phyloP scores from a whole-genome alignment of 1,140 invertebrate genomes.

The Gerris buenoi region DNA sequence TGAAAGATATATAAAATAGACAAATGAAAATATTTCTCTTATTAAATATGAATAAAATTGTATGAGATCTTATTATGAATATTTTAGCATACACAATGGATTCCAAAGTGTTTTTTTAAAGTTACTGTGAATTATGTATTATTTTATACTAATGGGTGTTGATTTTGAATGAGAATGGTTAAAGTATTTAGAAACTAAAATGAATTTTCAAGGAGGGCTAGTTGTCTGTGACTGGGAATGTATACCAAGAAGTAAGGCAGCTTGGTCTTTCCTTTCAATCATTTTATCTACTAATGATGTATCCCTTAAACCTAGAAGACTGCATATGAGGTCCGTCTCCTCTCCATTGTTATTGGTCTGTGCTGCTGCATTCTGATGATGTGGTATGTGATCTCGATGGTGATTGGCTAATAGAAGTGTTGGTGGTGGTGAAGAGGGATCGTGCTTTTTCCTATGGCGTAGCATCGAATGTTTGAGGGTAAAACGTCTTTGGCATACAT shows the following conservation, averaged over 20 bases:
- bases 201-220: too few relatives aligned
- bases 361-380: slow-evolving; percentile 5
- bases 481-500: slow-evolving; percentile 65
- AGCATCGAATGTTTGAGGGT: slow-evolving; percentile 89
- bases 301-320: slow-evolving; percentile 72
- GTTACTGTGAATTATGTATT: too few relatives aligned
- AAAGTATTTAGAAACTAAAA: too few relatives aligned
- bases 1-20: too few relatives aligned
- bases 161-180: too few relatives aligned
- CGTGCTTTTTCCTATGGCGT: slow-evolving; percentile 72
- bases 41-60: too few relatives aligned
- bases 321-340: slow-evolving; percentile 29
- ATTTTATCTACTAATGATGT: slow-evolving; percentile 74
- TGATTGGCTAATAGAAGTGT: slow-evolving; percentile 6
- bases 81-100: too few relatives aligned
- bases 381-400: slow-evolving; percentile 16
- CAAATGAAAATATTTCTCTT: too few relatives aligned
- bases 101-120: too few relatives aligned
- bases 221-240: background rate
- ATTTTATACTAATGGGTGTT: too few relatives aligned
- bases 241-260: slow-evolving; percentile 7
- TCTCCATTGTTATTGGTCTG: slow-evolving; percentile 18
- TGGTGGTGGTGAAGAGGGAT: slow-evolving; percentile 4
- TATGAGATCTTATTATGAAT: too few relatives aligned
- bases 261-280: slow-evolving; percentile 12